Evolutionary conservation across 2,113 vertebrate species (phyloP).

Genomic region (Menidia beryllina): DNA sequence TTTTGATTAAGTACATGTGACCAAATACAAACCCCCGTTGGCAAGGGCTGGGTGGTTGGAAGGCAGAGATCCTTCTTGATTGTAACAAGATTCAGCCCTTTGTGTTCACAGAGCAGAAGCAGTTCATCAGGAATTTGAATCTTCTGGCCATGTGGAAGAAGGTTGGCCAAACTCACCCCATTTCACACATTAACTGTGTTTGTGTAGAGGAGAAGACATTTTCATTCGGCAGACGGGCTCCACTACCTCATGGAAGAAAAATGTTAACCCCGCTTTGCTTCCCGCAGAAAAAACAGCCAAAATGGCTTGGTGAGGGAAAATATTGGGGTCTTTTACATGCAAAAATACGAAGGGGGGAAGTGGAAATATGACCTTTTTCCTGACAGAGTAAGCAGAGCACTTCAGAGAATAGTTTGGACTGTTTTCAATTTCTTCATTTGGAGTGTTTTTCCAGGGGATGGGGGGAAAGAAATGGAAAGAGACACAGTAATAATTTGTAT

Average conservation of each 20-base stretch:
- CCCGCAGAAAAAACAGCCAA: slow-evolving; percentile 64
- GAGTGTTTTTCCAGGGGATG: slow-evolving; percentile 54
- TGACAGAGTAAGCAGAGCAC: slow-evolving; percentile 59
- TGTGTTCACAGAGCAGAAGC: slow-evolving; percentile 31
- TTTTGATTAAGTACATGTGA: slow-evolving; percentile 78
- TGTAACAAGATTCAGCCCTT: slow-evolving; percentile 52
- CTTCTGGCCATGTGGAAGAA: slow-evolving; percentile 50
- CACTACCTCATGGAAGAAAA: slow-evolving; percentile 81
- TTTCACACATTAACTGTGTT: slow-evolving; percentile 74
- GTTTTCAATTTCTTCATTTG: slow-evolving; percentile 14
- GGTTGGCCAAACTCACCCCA: slow-evolving; percentile 58
- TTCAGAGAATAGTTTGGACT: slow-evolving; percentile 57
- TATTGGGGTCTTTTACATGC: slow-evolving; percentile 72
- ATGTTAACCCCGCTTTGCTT: slow-evolving; percentile 70
- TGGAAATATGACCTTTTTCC: slow-evolving; percentile 66
- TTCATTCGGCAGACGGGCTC: slow-evolving; percentile 71
- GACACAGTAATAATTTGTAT: slow-evolving; percentile 57
- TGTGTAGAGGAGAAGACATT: slow-evolving; percentile 56
- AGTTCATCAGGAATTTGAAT: slow-evolving; percentile 51
- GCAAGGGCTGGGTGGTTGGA: slow-evolving; percentile 49
- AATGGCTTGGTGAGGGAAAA: slow-evolving; percentile 62
- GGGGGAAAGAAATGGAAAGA: slow-evolving; percentile 62
- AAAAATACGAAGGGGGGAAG: slow-evolving; percentile 27
- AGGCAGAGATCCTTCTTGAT: slow-evolving; percentile 43
- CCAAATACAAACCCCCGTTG: slow-evolving; percentile 61